Evolutionary conservation across 1,140 invertebrate species (phyloP).

Genomic region (Coptotermes formosanus): DNA sequence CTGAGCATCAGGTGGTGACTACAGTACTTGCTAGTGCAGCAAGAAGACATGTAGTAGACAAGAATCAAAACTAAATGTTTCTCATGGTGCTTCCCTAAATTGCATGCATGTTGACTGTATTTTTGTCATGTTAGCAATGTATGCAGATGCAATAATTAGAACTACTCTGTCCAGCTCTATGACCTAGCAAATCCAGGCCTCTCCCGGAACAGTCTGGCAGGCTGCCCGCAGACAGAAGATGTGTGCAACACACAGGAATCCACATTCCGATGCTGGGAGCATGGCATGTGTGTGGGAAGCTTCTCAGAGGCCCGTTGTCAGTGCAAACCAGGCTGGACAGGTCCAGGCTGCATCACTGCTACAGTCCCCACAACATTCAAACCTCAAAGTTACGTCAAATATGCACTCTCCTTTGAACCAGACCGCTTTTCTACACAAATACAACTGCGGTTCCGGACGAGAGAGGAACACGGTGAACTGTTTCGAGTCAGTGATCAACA

Average conservation of each 20-base stretch:
- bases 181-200: slow-evolving; percentile 86
- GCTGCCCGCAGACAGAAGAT: slow-evolving; percentile 88
- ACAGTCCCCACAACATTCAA: slow-evolving; percentile 88
- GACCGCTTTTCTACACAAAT: slow-evolving; percentile 89
- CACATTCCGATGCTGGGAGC: slow-evolving; percentile 81
- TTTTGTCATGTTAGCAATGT: slow-evolving; percentile 20
- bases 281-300: slow-evolving; percentile 90
- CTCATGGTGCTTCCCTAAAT: slow-evolving; percentile 1
- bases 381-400: slow-evolving; percentile 91
- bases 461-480: slow-evolving; percentile 87
- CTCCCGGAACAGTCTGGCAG: slow-evolving; percentile 77
- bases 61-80: neutral
- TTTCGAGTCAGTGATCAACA: slow-evolving; percentile 92
- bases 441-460: slow-evolving; percentile 87
- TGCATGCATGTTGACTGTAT: too few species aligned
- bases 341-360: slow-evolving; percentile 77
- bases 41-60: neutral
- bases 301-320: slow-evolving; percentile 85
- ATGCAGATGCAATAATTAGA: neutral
- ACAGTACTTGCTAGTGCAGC: too few species aligned
- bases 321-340: slow-evolving; percentile 89
- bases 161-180: slow-evolving; percentile 63
- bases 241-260: slow-evolving; percentile 78
- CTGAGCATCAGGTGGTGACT: too few species aligned
- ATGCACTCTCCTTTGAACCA: slow-evolving; percentile 90